phyloP scores from a whole-genome alignment of 2,888 invertebrate genomes.

The Ichneumoninae sp. region DNA sequence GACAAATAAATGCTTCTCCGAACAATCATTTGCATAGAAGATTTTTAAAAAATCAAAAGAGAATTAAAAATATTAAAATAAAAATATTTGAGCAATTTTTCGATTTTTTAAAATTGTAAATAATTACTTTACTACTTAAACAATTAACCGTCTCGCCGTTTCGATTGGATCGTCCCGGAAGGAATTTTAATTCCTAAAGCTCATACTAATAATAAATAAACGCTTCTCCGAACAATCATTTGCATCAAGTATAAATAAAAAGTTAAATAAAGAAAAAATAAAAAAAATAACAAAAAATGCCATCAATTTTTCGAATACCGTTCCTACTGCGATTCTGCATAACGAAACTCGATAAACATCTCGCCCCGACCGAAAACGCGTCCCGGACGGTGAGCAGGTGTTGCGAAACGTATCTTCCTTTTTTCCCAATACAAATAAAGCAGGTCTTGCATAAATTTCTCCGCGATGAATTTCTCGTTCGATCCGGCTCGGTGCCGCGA shows the following conservation, averaged over 20 bases:
- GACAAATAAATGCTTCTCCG: background rate
- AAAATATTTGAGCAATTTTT: too few relatives aligned
- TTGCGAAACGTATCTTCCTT: background rate
- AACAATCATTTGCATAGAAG: background rate
- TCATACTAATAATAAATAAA: background rate
- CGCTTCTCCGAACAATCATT: background rate
- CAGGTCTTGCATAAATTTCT: background rate
- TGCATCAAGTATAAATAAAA: background rate
- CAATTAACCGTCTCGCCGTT: too few relatives aligned
- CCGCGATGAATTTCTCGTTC: constrained; percentile 2
- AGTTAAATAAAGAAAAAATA: too few relatives aligned
- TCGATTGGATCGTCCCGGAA: background rate
- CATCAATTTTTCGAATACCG: background rate
- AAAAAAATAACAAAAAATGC: too few relatives aligned
- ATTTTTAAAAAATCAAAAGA: background rate
- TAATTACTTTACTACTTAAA: too few relatives aligned
- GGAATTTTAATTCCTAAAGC: too few relatives aligned
- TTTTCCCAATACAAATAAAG: background rate
- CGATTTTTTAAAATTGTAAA: too few relatives aligned
- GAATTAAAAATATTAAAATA: background rate
- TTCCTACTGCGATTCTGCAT: background rate
- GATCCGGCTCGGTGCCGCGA: background rate
- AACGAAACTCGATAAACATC: background rate
- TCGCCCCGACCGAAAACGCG: background rate
- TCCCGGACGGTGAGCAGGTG: background rate